A percentile compares a stretch with the other conserved stretches of the same genome.
Conservation (phyloP, 2,888 invertebrate species). For the Alloscopus bannaensis region DNA sequence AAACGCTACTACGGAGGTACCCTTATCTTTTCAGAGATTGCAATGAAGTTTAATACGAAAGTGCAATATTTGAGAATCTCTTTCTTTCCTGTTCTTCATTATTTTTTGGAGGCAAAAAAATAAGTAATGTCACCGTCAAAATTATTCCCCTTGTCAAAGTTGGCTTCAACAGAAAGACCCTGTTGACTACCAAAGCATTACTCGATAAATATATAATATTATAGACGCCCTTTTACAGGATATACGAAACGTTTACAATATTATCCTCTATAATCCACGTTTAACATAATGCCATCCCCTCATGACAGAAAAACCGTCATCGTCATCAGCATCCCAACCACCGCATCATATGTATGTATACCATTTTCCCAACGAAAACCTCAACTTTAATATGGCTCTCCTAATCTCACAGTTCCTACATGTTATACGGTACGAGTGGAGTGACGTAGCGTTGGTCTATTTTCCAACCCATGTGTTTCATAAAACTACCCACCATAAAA, state of each 20-base stretch:
- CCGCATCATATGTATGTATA: neutral
- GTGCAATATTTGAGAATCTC: neutral
- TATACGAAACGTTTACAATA: neutral
- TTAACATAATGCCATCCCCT: neutral
- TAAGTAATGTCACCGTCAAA: slow-evolving; percentile 11
- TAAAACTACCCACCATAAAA: slow-evolving; percentile 32
- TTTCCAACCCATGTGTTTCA: slow-evolving; percentile 30
- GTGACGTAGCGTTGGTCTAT: slow-evolving; percentile 16
- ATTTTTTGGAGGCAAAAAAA: slow-evolving; percentile 14
- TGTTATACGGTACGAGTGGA: neutral
- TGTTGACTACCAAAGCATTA: slow-evolving; percentile 8
- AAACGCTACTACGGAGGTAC: too few species aligned
- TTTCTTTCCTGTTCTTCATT: too few species aligned
- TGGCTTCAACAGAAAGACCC: neutral
- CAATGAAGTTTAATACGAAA: slow-evolving; percentile 1
- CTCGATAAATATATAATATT: neutral
- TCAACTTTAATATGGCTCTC: too few species aligned
- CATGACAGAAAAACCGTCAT: slow-evolving; percentile 1
- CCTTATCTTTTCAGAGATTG: neutral
- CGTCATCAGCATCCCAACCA: neutral
- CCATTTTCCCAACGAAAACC: slow-evolving; percentile 1
- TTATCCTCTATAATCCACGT: too few species aligned
- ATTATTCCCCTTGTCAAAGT: neutral
- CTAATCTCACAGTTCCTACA: too few species aligned
- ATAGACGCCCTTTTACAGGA: neutral